A percentile compares a stretch with the other conserved stretches of the same genome.
Evolutionary conservation across 2,888 invertebrate genomes (phyloP).

Genomic region (Spilosoma lubricipeda): DNA sequence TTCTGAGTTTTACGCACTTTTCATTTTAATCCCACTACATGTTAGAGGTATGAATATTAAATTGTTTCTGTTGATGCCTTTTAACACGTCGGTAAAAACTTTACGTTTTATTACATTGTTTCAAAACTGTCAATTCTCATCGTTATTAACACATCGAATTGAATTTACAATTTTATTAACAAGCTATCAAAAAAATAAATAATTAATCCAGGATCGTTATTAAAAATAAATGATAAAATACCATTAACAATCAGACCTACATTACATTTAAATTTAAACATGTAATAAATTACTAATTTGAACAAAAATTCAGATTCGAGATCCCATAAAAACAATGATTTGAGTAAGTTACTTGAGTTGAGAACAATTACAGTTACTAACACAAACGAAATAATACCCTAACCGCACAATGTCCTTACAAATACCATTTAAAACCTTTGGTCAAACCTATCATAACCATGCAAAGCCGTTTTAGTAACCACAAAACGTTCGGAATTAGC

Average conservation of each 20-base stretch:
- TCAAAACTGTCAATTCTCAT: too few relatives aligned
- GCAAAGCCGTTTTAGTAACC: conserved; percentile 41
- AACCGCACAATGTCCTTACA: conserved; percentile 28
- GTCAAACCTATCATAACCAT: conserved; percentile 35
- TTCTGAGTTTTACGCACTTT: conserved; percentile 78
- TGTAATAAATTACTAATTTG: neutral
- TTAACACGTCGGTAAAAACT: conserved; percentile 11
- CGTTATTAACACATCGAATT: too few relatives aligned
- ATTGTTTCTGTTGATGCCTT: neutral
- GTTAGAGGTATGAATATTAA: conserved; percentile 41
- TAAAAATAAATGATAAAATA: neutral
- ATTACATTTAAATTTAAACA: neutral
- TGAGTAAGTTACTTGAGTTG: neutral
- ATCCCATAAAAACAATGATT: neutral
- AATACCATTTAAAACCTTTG: conserved; percentile 44
- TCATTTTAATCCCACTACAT: conserved; percentile 76
- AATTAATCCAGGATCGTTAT: neutral
- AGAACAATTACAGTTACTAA: neutral
- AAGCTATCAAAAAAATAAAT: too few relatives aligned
- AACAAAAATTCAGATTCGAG: neutral
- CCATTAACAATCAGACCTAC: neutral
- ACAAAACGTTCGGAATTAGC: conserved; percentile 44
- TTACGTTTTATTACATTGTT: conserved; percentile 9
- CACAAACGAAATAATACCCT: conserved; percentile 8
- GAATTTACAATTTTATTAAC: too few relatives aligned